Evolutionary conservation across 2,113 vertebrate species (phyloP).

Genomic region (Scomber scombrus): DNA sequence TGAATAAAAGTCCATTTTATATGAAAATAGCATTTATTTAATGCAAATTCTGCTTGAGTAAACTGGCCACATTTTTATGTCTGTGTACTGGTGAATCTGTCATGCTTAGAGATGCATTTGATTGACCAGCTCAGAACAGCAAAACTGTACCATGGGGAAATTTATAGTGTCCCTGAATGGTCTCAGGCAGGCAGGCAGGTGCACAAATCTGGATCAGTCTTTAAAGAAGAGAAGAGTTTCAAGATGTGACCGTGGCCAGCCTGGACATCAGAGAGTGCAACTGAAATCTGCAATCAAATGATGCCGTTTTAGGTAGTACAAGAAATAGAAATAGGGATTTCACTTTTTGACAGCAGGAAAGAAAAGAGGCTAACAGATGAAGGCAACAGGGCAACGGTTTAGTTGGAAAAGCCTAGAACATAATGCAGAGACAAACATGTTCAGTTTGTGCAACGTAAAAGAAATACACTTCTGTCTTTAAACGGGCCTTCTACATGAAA

Average conservation of each 20-base stretch:
- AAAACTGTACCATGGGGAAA: slow-evolving; percentile 24
- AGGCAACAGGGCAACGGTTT: not conserved
- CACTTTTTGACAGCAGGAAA: not conserved
- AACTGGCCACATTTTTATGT: slow-evolving; percentile 28
- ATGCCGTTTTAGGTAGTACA: slow-evolving; percentile 25
- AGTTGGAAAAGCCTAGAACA: not conserved
- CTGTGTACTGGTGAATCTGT: not conserved
- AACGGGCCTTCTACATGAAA: not conserved
- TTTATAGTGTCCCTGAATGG: not conserved
- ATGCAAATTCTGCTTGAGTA: slow-evolving; percentile 39
- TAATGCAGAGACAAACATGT: not conserved
- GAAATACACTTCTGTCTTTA: not conserved
- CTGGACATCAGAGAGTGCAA: not conserved
- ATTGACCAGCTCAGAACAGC: slow-evolving; percentile 28
- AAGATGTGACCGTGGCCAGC: not conserved
- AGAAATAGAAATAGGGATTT: not conserved
- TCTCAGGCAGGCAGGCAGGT: not conserved
- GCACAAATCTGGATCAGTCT: not conserved
- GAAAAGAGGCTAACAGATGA: not conserved
- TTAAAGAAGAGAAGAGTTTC: slow-evolving; percentile 12
- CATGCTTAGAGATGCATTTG: slow-evolving; percentile 29
- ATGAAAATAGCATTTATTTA: slow-evolving; percentile 79
- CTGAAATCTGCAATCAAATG: not conserved
- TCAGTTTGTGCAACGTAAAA: slow-evolving; percentile 10
- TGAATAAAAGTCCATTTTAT: slow-evolving; percentile 4